Evolutionary conservation across 2,797 vertebrate genomes (phyloP), one percentile per base, ranked within the genome.

Genomic region (Melanotaenia pygmaea): DNA sequence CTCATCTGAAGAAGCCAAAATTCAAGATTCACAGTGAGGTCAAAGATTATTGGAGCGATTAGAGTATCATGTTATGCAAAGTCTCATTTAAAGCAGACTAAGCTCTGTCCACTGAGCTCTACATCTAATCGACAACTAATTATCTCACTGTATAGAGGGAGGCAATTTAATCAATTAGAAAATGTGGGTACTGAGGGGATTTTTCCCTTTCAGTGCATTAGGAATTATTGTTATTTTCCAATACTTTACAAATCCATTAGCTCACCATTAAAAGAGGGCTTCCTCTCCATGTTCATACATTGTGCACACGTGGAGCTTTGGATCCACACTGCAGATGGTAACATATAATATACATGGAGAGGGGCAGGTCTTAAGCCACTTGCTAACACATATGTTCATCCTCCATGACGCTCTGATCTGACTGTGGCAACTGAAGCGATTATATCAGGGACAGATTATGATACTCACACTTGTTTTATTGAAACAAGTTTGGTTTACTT

Each of bases 261-360:
- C 61, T 51, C 34, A 56, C 1, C 0, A 67, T 62, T 81, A 79
- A 82, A 88, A 86, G 32, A n/a, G 37, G 54, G 53, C 40, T 54
- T n/a, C 14, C 5, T 50, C 59, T 60, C 64, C 47, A 53, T 50
- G 61, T 68, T 70, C 61, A 68, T 59, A 72, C 37, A 53, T 37
- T 45, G 66, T 28, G 59, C 32, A 72, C 83, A 69, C 66, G 80
- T 86, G 73, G 75, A 81, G 57, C 37, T 32, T 6, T 59, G 64
- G 26, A 79, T 77, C 83, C 67, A 70, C 54, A 58, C 67, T 67
- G 79, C 79, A 88, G 81, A 90, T 77, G 77, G 84, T 70, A 32
- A 65, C 82, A 90, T 91, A 37, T 82, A 85, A 89, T 81, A 89
- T 88, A 88, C 34, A 86, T 84, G 72, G 60, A 54, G 20, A 71